A percentile compares a stretch with the other conserved stretches of the same genome.
Conservation (phyloP, 2,113 vertebrate genomes). For the Lepidothrix coronata region DNA sequence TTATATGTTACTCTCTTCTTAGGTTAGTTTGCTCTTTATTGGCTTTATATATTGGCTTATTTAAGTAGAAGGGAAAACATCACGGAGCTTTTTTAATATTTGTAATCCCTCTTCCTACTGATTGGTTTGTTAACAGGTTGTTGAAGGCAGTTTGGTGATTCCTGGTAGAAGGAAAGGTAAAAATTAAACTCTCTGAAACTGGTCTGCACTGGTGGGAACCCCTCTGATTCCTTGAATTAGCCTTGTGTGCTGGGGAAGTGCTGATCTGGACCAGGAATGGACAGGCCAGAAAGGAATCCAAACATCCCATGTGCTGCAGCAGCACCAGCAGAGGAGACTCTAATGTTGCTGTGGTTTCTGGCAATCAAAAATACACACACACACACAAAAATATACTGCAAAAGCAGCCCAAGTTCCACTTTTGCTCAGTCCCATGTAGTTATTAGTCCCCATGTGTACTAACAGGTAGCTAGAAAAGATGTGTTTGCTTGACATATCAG, state of each 20-base stretch:
- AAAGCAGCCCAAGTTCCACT: fast-evolving
- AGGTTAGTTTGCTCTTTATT: not conserved
- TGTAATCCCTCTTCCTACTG: not conserved
- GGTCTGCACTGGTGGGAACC: not conserved
- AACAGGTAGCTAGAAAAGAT: not conserved
- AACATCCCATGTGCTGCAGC: fast-evolving
- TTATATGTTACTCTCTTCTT: not conserved
- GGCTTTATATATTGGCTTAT: not conserved
- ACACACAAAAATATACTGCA: not conserved
- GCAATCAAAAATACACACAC: not conserved
- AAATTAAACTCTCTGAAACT: not conserved
- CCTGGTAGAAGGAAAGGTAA: not conserved
- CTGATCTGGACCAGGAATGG: not conserved
- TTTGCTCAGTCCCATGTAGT: not conserved
- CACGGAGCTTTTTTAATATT: not conserved
- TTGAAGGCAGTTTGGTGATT: not conserved
- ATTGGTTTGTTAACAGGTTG: not conserved
- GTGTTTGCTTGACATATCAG: not conserved
- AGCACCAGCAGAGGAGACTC: not conserved
- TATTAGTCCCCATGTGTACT: too few relatives aligned
- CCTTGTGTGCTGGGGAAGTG: not conserved
- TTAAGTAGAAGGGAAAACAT: not conserved
- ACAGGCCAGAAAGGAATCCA: not conserved
- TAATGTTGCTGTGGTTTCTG: not conserved
- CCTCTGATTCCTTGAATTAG: not conserved